These are phyloP conservation scores for Philantomba maxwellii DNA, from an alignment of 2,113 vertebrate genomes.

Conservation along the genomic window DNA sequence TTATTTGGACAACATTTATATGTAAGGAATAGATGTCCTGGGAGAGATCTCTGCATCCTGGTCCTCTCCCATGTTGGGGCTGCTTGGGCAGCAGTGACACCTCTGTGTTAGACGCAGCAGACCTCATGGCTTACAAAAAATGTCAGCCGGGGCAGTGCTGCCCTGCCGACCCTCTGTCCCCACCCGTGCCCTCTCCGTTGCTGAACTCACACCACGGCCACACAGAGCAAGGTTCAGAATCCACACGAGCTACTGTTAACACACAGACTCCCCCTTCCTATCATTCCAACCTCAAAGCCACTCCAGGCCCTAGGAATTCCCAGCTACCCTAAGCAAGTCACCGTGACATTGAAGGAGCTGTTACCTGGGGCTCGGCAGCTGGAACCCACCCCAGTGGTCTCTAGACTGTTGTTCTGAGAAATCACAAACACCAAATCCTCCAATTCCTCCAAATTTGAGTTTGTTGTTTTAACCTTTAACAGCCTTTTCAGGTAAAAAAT, in stretches of 20 bases:
- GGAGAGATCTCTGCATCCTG: neutral
- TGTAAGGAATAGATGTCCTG: neutral
- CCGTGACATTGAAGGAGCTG: neutral
- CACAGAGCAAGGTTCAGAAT: neutral
- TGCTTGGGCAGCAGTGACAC: neutral
- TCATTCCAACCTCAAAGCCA: neutral
- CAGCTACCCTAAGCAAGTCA: neutral
- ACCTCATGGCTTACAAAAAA: neutral
- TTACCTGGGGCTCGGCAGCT: neutral
- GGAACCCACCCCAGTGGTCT: neutral
- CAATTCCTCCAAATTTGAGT: neutral
- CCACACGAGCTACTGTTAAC: neutral
- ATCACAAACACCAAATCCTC: conserved; percentile 33
- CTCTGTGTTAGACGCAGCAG: neutral
- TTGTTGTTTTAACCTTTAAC: conserved; percentile 63
- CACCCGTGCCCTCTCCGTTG: neutral
- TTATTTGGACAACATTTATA: neutral
- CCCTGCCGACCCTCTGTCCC: no score
- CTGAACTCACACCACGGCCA: fast-evolving
- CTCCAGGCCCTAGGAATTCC: neutral
- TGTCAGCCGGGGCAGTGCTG: neutral
- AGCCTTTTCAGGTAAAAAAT: conserved; percentile 65
- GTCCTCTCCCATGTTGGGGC: neutral
- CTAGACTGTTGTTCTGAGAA: neutral
- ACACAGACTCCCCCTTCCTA: neutral